phyloP scores from a whole-genome alignment of 1,140 invertebrate species.

The Caligus rogercresseyi region DNA sequence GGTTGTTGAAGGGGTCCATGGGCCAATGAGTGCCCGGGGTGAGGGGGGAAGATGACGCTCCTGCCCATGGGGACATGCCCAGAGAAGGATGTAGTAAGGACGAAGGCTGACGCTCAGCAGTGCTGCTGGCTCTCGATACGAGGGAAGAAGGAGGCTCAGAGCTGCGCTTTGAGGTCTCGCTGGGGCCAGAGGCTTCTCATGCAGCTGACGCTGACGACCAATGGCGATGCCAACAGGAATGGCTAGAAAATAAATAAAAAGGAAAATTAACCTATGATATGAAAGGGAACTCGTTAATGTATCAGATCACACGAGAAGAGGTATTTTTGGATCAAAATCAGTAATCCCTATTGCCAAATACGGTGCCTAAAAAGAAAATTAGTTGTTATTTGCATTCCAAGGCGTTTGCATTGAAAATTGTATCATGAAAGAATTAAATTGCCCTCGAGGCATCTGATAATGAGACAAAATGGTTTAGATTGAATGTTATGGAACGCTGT shows the following conservation, averaged over 20 bases:
- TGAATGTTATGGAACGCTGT: too few species aligned
- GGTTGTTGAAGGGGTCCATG: not conserved
- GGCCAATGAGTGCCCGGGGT: not conserved
- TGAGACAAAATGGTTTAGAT: too few species aligned
- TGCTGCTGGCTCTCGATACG: not conserved
- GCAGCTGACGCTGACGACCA: slow-evolving; percentile 7
- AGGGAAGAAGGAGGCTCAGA: not conserved
- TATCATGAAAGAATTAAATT: too few species aligned
- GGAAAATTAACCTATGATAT: not conserved
- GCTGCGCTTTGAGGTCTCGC: not conserved
- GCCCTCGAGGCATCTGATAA: too few species aligned
- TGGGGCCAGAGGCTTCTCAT: not conserved
- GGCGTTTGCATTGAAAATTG: too few species aligned
- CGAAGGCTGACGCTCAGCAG: not conserved
- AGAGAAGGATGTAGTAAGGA: not conserved
- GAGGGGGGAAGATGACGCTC: not conserved
- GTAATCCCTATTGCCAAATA: too few species aligned
- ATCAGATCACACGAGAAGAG: too few species aligned
- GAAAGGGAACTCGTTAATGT: too few species aligned
- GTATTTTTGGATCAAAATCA: too few species aligned
- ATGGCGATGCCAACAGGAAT: slow-evolving; percentile 17
- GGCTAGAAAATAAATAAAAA: slow-evolving; percentile 2
- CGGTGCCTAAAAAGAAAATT: too few species aligned
- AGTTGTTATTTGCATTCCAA: too few species aligned
- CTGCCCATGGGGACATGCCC: not conserved